Base-by-base conservation (phyloP, 2,888 invertebrate genomes). In the Coenonympha arcania region DNA sequence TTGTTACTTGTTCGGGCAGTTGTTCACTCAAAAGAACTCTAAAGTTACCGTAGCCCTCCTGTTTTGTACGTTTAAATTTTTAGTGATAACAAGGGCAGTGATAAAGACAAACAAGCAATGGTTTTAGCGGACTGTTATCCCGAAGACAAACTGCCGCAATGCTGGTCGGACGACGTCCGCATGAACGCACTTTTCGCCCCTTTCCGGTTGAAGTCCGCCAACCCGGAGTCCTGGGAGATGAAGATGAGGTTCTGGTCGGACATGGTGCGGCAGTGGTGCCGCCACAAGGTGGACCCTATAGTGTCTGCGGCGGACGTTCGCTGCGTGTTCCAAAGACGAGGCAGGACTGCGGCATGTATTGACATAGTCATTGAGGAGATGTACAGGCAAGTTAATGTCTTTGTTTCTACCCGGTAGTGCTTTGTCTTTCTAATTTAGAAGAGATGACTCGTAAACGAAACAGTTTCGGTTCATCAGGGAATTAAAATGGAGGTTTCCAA, bases 181-280 rank as follows among this genome's bases (percentile, higher is more conserved):
- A 92, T 95, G 89, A 91, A 91, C 62, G 92, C 92, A 1, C 79
- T 95, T 36, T 94, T 94, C 76, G 91, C 95, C 3, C 94, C 94
- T 6, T 93, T 96, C 71, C 89, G 95, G 31, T 87, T 90, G 55
- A 90, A 91, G 66, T 87, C 90, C 37, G 90, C 92, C 0, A 95
- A 95, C 79, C 91, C 93, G 0, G 91, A 92, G 60, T 93, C 94
- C 50, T 95, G 93, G 90, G 92, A 92, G 53, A 90, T 91, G 59
- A 96, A 96, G 83, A 89, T 95, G 81, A 89, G 90, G 57, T 95
- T 95, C 74, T 97, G 96, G 96, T 90, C 90, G 49, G 89, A 91
- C 52, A 79, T 92, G 59, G 90, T 96, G 56, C 76, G 86, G 19
- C 86, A 89, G 42, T 93, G 91, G 87, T 91, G 93, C 60, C 79